These are phyloP conservation scores for Tenthredo livida DNA, from an alignment of 2,888 invertebrate genomes.

Conservation along the genomic window DNA sequence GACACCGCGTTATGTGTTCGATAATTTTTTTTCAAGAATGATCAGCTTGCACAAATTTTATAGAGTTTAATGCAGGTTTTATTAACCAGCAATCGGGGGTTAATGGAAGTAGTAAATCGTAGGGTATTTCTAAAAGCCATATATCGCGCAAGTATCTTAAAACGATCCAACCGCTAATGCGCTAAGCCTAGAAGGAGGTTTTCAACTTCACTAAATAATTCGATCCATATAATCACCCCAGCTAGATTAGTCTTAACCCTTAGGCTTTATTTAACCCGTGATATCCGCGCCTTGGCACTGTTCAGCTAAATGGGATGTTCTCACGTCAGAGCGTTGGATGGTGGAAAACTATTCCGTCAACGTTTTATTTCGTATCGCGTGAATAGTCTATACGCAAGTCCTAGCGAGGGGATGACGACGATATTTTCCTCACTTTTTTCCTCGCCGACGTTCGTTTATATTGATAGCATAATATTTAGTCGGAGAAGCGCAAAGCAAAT, in stretches of 20 bases:
- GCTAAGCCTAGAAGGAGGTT: constrained; percentile 24
- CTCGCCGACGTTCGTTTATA: constrained; percentile 37
- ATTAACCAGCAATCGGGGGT: background rate
- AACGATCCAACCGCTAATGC: constrained; percentile 22
- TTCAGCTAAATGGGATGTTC: constrained; percentile 49
- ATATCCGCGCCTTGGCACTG: constrained; percentile 50
- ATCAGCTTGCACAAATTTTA: background rate
- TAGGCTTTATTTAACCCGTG: constrained; percentile 50
- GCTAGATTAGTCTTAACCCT: constrained; percentile 43
- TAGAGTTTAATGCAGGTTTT: background rate
- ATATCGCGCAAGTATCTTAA: background rate
- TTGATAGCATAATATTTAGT: constrained; percentile 49
- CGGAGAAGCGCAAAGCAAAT: constrained; percentile 33
- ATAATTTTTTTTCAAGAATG: background rate
- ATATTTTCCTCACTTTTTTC: background rate
- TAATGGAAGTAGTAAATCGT: background rate
- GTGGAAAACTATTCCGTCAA: constrained; percentile 64
- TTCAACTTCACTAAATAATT: constrained; percentile 48
- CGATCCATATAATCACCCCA: constrained; percentile 49
- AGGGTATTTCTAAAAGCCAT: background rate
- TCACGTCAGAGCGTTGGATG: constrained; percentile 39
- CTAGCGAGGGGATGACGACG: background rate
- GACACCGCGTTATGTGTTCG: background rate
- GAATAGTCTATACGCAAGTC: background rate
- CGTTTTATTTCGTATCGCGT: constrained; percentile 61